Base-by-base conservation (phyloP, 2,888 invertebrate genomes). In the Bursaphelenchus okinawaensis region DNA sequence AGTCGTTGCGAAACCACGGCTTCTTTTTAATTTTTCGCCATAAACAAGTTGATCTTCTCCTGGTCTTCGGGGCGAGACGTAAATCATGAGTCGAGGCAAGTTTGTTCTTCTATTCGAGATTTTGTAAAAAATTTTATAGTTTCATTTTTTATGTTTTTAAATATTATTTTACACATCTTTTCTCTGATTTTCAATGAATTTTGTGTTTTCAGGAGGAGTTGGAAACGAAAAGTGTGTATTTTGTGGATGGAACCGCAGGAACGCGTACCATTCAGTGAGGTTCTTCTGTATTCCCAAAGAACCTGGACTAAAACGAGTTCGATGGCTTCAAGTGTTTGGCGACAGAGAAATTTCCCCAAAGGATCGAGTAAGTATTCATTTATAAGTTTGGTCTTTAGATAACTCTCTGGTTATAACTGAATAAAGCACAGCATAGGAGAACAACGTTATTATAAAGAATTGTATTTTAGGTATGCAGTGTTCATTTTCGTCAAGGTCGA, bases 401-500 rank as follows among this genome's bases (percentile, higher is more conserved):
- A n/a, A n/a, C n/a, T n/a, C n/a, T n/a, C n/a, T n/a, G 9, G 6
- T 40, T 40, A 40, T 40, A 4, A 50, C 40, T 27, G 56, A 57
- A 60, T 29, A 7, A 29, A 24, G 20, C 8, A 61, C 58, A 1
- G 12, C n/a, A 16, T 40, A 40, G 40, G n/a, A n/a, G 16, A 4
- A 16, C 40, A 60, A 4, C 26, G 20, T 31, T 40, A 8, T 31
- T 31, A 8, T 4, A 16, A 40, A 40, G 12, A 40, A 4, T 29
- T 29, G 12, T 12, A n/a, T 56, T 68, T 58, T 52, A 75, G 72
- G 72, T 73, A 4, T 73, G 73, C 57, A 74, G 70, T 23, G 54
- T 75, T 4, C 73, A 73, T 52, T 73, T 73, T 51, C 73, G 75
- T n/a, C 57, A 51, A 16, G 73, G 75, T 4, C 63, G 75, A 2